Conservation (phyloP, 2,888 invertebrate species). For the Drosophila ochracea region DNA sequence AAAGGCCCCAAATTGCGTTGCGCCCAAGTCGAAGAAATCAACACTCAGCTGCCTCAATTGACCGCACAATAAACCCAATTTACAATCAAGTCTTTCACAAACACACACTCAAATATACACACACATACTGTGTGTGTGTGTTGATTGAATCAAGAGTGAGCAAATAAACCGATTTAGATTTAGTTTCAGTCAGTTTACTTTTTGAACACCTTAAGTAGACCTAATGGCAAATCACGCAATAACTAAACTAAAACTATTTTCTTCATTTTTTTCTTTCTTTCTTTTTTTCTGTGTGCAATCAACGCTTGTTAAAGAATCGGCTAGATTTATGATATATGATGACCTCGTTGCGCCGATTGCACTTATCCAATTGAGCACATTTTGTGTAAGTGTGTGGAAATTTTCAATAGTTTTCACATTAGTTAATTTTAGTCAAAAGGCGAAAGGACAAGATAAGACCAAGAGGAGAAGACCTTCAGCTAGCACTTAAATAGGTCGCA, state of each 20-base stretch:
- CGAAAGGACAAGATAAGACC: slow-evolving; percentile 14
- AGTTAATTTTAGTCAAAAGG: slow-evolving; percentile 29
- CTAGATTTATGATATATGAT: slow-evolving; percentile 28
- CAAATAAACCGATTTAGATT: slow-evolving; percentile 67
- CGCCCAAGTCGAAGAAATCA: slow-evolving; percentile 31
- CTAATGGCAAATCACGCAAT: slow-evolving; percentile 38
- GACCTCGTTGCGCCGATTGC: slow-evolving; percentile 51
- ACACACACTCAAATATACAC: background rate
- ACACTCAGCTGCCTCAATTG: slow-evolving; percentile 60
- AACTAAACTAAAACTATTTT: slow-evolving; percentile 31
- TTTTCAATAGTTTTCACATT: slow-evolving; percentile 18
- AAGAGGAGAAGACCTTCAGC: slow-evolving; percentile 55
- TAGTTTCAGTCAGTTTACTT: slow-evolving; percentile 23
- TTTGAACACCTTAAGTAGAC: slow-evolving; percentile 72
- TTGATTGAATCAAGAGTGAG: slow-evolving; percentile 74
- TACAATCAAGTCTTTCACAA: slow-evolving; percentile 38
- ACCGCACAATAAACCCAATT: slow-evolving; percentile 70
- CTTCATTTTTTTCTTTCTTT: background rate
- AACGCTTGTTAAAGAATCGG: slow-evolving; percentile 44
- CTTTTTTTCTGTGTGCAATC: slow-evolving; percentile 22
- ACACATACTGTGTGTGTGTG: slow-evolving; percentile 11
- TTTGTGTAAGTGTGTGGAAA: slow-evolving; percentile 12
- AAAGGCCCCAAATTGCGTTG: slow-evolving; percentile 26
- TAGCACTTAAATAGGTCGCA: slow-evolving; percentile 57
- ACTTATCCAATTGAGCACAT: slow-evolving; percentile 68